Percentiles rank a stretch among this genome's conserved stretches.
Conservation (phyloP, 1,140 invertebrate species). For the Radopholus similis region DNA sequence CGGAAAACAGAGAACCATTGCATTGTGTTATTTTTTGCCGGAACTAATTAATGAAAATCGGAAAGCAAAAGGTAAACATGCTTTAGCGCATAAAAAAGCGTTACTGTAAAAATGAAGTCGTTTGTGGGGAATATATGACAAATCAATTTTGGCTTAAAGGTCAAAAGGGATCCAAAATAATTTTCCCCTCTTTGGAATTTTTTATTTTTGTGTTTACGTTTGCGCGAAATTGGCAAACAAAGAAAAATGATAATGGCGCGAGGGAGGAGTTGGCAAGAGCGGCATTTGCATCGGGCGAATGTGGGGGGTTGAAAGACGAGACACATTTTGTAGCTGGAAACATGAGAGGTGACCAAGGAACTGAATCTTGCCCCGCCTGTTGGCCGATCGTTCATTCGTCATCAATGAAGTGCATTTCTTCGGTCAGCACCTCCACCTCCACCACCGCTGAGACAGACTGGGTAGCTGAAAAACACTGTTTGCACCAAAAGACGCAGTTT, state of each 20-base stretch:
- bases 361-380: too few species aligned
- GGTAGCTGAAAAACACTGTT: background rate
- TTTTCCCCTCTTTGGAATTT: background rate
- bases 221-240: too few species aligned
- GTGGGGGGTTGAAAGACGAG: too few species aligned
- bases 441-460: background rate
- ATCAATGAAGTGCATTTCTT: background rate
- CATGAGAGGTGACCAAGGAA: too few species aligned
- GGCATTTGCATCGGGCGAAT: too few species aligned
- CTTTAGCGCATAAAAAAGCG: background rate
- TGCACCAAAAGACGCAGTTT: background rate
- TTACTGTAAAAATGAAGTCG: background rate
- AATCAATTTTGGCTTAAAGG: background rate
- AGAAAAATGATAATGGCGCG: too few species aligned
- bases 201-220: too few species aligned
- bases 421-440: background rate
- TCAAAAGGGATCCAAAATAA: background rate
- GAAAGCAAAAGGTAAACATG: too few species aligned
- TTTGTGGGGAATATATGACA: background rate
- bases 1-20: background rate
- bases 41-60: too few species aligned
- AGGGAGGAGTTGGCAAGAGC: too few species aligned
- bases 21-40: background rate
- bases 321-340: too few species aligned
- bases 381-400: background rate